phyloP scores from a whole-genome alignment of 2,888 invertebrate species.

The Tubulanus polymorphus region DNA sequence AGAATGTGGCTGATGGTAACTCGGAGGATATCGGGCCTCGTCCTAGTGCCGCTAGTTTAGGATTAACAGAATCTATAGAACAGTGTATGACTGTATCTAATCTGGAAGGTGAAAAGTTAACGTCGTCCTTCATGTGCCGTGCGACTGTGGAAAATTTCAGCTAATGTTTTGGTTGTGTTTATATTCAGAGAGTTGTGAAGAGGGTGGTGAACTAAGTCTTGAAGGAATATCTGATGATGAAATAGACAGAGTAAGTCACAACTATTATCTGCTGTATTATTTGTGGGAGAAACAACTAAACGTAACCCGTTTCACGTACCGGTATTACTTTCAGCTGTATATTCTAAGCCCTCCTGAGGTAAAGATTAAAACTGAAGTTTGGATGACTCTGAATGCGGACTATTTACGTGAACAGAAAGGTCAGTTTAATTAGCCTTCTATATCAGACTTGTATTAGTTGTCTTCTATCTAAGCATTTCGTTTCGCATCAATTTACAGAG shows the following conservation, averaged over 20 bases:
- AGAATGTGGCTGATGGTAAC: background rate
- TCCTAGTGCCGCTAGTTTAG: conserved; percentile 68
- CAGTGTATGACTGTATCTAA: conserved; percentile 44
- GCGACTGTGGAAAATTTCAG: no score
- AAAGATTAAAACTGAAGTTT: conserved; percentile 73
- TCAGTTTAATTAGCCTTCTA: conserved; percentile 12
- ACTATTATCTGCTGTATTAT: no score
- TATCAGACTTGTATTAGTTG: background rate
- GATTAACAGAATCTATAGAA: conserved; percentile 62
- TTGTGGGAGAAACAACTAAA: no score
- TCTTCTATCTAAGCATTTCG: background rate
- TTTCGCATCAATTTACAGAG: conserved; percentile 57
- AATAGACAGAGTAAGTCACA: conserved; percentile 66
- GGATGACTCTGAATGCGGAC: conserved; percentile 83
- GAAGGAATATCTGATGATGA: conserved; percentile 81
- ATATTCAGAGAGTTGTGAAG: conserved; percentile 23
- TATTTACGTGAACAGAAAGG: conserved; percentile 78
- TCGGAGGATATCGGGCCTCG: conserved; percentile 12
- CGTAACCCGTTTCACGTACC: no score
- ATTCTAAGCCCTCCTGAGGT: conserved; percentile 80
- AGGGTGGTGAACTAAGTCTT: conserved; percentile 63
- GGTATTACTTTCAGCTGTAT: conserved; percentile 57
- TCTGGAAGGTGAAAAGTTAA: background rate
- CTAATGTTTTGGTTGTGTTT: background rate
- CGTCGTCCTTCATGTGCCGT: no score